Percentiles rank a stretch among this genome's conserved stretches.
Conservation (phyloP, 1,140 invertebrate species). For the Melipona quadrifasciata region DNA sequence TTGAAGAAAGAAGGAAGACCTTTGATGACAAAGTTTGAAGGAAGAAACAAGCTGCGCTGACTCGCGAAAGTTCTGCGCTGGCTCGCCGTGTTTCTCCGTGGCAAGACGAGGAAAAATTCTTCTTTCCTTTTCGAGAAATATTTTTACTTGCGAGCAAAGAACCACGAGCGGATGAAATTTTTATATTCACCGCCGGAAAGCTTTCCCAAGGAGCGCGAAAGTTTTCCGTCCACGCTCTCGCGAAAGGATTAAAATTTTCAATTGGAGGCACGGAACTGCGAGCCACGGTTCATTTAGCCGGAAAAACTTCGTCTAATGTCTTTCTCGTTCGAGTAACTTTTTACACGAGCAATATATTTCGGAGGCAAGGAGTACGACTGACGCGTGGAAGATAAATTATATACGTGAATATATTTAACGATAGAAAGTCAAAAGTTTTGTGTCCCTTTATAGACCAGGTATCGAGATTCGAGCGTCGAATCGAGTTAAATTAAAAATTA, state of each 20-base stretch:
- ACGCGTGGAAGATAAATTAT: neutral
- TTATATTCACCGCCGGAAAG: neutral
- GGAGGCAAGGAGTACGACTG: too few relatives aligned
- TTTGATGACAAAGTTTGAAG: neutral
- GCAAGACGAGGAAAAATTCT: neutral
- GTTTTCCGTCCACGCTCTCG: neutral
- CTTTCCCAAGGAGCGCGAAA: neutral
- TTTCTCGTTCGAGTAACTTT: neutral
- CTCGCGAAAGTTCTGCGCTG: neutral
- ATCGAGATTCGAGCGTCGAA: neutral
- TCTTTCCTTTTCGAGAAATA: neutral
- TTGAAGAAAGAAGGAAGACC: too few relatives aligned
- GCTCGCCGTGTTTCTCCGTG: neutral
- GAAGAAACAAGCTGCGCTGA: neutral
- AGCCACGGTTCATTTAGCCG: neutral
- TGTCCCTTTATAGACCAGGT: neutral
- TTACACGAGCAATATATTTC: neutral
- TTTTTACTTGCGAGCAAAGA: neutral
- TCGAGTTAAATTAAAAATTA: neutral
- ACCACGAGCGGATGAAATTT: neutral
- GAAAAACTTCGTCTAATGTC: neutral
- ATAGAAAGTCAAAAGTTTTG: conserved; percentile 4
- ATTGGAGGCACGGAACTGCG: neutral
- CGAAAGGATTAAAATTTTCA: conserved; percentile 1
- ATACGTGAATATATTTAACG: neutral